Evolutionary conservation across 2,888 invertebrate genomes (phyloP).

Genomic region (Cantharis nigra): DNA sequence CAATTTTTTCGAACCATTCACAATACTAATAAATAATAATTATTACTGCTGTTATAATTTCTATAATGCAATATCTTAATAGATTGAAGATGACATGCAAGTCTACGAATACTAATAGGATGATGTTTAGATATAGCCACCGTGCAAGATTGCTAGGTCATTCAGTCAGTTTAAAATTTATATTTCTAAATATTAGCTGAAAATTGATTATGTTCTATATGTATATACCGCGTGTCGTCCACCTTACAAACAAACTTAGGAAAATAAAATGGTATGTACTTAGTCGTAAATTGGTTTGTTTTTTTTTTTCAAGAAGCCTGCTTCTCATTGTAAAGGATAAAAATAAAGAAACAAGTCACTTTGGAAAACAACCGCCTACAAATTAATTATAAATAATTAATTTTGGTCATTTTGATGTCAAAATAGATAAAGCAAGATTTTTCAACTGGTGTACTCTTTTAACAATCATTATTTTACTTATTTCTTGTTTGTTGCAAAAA

Average conservation of each 20-base stretch:
- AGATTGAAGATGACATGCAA: neutral
- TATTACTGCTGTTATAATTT: neutral
- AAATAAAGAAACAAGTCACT: too few species aligned
- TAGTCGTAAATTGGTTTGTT: too few species aligned
- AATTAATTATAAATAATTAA: too few species aligned
- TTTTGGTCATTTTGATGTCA: too few species aligned
- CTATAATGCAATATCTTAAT: neutral
- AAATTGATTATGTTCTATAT: neutral
- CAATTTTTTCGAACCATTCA: neutral
- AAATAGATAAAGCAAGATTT: too few species aligned
- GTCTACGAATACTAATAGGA: neutral
- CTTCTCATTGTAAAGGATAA: too few species aligned
- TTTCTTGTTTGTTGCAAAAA: too few species aligned
- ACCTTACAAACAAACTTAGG: neutral
- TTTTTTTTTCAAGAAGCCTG: too few species aligned
- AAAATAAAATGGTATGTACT: too few species aligned
- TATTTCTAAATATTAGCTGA: neutral
- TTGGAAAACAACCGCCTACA: too few species aligned
- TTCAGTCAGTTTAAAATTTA: neutral
- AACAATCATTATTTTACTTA: too few species aligned
- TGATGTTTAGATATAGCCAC: neutral
- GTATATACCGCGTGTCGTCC: neutral
- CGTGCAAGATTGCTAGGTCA: neutral
- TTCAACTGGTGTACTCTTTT: too few species aligned
- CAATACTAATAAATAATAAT: neutral